Evolutionary conservation across 1,140 invertebrate genomes (phyloP).

Genomic region (Muscidifurax raptorellus): DNA sequence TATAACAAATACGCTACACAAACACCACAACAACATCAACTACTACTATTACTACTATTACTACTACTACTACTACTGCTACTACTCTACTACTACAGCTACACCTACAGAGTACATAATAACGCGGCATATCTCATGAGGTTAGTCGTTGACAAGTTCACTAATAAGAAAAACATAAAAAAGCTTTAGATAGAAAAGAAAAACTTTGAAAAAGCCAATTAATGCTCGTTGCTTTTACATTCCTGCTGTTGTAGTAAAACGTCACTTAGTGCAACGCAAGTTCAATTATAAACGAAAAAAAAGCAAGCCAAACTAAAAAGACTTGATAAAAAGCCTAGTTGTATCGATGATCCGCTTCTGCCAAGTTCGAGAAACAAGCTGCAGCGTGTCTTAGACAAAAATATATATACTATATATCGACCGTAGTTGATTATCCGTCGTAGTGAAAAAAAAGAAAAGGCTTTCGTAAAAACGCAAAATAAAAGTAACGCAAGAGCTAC

Average conservation of each 20-base stretch:
- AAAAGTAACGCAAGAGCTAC: not conserved
- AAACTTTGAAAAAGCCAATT: not conserved
- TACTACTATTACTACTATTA: not conserved
- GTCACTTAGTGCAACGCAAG: slow-evolving; percentile 12
- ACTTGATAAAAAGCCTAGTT: slow-evolving; percentile 30
- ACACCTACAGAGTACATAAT: not conserved
- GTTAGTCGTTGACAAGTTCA: slow-evolving; percentile 23
- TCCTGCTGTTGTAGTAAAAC: slow-evolving; percentile 20
- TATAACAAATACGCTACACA: slow-evolving; percentile 1
- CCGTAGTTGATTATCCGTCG: slow-evolving; percentile 20
- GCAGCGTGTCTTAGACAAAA: slow-evolving; percentile 21
- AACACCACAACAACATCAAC: not conserved
- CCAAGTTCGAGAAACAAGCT: slow-evolving; percentile 25
- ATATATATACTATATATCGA: slow-evolving; percentile 11
- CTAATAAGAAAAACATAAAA: not conserved
- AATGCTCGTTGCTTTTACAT: slow-evolving; percentile 18
- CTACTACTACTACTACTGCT: not conserved
- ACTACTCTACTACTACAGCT: not conserved
- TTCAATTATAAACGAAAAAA: slow-evolving; percentile 4
- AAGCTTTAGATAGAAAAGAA: slow-evolving; percentile 20
- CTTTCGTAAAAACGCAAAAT: slow-evolving; percentile 6
- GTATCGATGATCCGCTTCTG: slow-evolving; percentile 33
- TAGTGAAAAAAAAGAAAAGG: slow-evolving; percentile 5
- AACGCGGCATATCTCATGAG: not conserved
- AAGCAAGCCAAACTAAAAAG: slow-evolving; percentile 25